Base-by-base conservation (phyloP, 1,140 invertebrate species). In the Pachypsylla venusta region DNA sequence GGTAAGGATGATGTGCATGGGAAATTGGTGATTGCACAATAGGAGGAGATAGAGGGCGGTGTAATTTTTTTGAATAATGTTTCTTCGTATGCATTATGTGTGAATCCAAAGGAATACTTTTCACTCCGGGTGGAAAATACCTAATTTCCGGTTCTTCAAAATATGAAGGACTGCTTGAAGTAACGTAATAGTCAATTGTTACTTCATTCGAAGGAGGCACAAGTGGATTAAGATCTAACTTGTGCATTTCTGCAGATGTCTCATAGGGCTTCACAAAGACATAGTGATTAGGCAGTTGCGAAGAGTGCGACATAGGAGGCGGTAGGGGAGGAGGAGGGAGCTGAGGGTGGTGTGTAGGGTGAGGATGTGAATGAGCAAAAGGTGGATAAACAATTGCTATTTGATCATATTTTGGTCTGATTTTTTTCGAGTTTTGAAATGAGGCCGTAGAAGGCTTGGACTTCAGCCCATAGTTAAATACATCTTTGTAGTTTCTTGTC, bases 101-200 rank as follows among this genome's bases (percentile, higher is more conserved):
- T 48, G 42, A 10, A 48, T 48, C 42, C 7, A n/a, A 22, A 48
- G 5, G 7, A 19, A 48, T 48, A 19, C 22, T 4, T 48, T 48
- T 22, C 16, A 48, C 42, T n/a, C 42, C 42, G 16, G 42, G 42
- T 5, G 42, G 42, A n/a, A 10, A 48, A 19, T 48, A 19, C n/a
- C n/a, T 48, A 4, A 10, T 3, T 48, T 48, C 42, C 16, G 42
- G 42, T n/a, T 48, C 42, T 4, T 48, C 42, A 19, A 48, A 48
- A n/a, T 48, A 48, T 19, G 42, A 7, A 48, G 42, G 42, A 48
- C 42, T 48, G 30, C 30, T 35, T 48, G 42, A 48, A 7, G 42
- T 48, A 22, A 48, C 42, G 22, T 48, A 48, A 48, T 48, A 48
- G 42, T 48, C 42, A 48, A 48, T 48, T 5, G 42, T 48, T 19